phyloP scores from a whole-genome alignment of 2,113 vertebrate genomes.

The Lepisosteus osseus region DNA sequence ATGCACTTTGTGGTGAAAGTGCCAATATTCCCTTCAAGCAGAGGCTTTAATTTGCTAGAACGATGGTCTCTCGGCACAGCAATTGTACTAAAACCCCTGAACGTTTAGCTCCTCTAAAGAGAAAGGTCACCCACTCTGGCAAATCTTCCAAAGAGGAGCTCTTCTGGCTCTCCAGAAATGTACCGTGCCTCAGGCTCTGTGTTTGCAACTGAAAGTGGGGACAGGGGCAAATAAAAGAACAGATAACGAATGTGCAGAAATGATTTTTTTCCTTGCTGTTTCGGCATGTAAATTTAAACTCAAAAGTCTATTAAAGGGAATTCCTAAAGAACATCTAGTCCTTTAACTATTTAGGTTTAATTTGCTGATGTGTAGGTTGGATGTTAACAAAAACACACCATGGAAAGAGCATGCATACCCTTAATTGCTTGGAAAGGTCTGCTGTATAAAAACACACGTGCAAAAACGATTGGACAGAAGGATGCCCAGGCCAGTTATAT shows the following conservation, averaged over 20 bases:
- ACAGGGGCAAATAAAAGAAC: conserved; percentile 18
- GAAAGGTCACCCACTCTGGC: conserved; percentile 49
- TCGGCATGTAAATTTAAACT: conserved; percentile 77
- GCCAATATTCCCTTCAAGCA: not conserved
- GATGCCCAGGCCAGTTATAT: not conserved
- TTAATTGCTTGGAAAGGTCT: not conserved
- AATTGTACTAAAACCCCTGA: conserved; percentile 9
- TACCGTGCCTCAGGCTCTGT: conserved; percentile 46
- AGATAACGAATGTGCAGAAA: conserved; percentile 53
- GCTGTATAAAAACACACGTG: not conserved
- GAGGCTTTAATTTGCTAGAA: not conserved
- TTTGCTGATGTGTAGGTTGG: conserved; percentile 48
- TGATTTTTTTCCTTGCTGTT: conserved; percentile 69
- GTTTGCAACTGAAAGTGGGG: conserved; percentile 27
- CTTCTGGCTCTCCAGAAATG: conserved; percentile 2
- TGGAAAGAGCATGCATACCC: too few relatives aligned
- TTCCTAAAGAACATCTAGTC: conserved; percentile 50
- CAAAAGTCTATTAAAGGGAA: conserved; percentile 67
- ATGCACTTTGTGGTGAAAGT: not conserved
- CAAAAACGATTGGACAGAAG: not conserved
- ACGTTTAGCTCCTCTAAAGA: conserved; percentile 17
- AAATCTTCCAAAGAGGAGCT: conserved; percentile 27
- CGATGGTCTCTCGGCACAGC: not conserved
- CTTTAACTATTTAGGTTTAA: conserved; percentile 50
- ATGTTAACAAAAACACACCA: too few relatives aligned